Evolutionary conservation across 2,888 invertebrate genomes (phyloP), one percentile per base, ranked within the genome.

Genomic region (Philopedon plagiatum): DNA sequence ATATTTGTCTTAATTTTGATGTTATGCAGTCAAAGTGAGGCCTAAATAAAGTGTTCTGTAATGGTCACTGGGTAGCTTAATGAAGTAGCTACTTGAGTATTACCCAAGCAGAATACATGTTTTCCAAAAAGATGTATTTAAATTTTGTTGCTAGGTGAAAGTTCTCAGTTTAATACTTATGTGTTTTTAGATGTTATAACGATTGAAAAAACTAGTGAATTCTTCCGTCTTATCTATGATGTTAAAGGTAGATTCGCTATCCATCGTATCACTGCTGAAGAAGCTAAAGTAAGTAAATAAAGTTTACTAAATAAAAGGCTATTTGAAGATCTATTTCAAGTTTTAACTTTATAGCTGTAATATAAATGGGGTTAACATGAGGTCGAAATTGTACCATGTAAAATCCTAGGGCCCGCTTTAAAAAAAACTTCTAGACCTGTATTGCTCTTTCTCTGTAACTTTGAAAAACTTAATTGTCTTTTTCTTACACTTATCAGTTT

Each of bases 241-340:
- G 97, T 98, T 46, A 99, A 99, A 87, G 99, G 99, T 75, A 92
- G 99, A 81, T 99, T 98, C 87, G 94, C 96, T 78, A 94, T 98
- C 78, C 99, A 99, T 86, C 92, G 99, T 81, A 99, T 99, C 83
- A 96, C 97, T 62, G 91, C 94, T 65, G 98, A 98, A 85, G 99
- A 99, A 88, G 98, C 99, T 46, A 96, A 97, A 90, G 98, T 98
- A 87, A 84, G 83, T 82, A 15, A 41, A 46, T n/a, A 4, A n/a
- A n/a, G n/a, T n/a, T n/a, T n/a, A n/a, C n/a, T n/a, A n/a, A n/a
- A n/a, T n/a, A n/a, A n/a, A n/a, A n/a, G n/a, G n/a, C n/a, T n/a
- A n/a, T n/a, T n/a, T n/a, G n/a, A n/a, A n/a, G n/a, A n/a, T n/a
- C n/a, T n/a, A n/a, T n/a, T n/a, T n/a, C n/a, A n/a, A n/a, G n/a